Evolutionary conservation across 2,888 invertebrate genomes (phyloP).

Genomic region (Boloria selene): DNA sequence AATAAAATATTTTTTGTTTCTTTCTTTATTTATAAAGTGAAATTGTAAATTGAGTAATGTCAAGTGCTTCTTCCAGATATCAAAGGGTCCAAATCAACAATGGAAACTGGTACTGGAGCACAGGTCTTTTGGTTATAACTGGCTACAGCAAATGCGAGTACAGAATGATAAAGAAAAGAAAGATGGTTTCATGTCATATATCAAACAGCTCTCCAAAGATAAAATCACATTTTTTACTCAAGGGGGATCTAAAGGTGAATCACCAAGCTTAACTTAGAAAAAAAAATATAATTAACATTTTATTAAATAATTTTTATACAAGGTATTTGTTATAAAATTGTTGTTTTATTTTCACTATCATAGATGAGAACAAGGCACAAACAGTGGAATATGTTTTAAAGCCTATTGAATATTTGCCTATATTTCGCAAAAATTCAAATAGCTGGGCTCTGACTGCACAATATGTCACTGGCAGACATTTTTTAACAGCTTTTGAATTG

Average conservation of each 20-base stretch:
- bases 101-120: conserved; percentile 92
- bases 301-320: background rate
- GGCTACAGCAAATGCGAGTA: conserved; percentile 76
- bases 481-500: conserved; percentile 74
- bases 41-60: too few relatives aligned
- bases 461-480: conserved; percentile 77
- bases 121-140: conserved; percentile 87
- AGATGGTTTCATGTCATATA: conserved; percentile 77
- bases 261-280: too few relatives aligned
- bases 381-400: conserved; percentile 72
- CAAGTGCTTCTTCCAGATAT: conserved; percentile 82
- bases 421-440: conserved; percentile 69
- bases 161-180: conserved; percentile 71
- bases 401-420: conserved; percentile 69
- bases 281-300: background rate
- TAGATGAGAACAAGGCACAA: conserved; percentile 69
- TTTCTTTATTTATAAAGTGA: too few relatives aligned
- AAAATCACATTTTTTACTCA: conserved; percentile 76
- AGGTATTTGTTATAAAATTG: background rate
- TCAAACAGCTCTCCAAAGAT: conserved; percentile 76
- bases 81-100: conserved; percentile 87
- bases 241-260: conserved; percentile 70
- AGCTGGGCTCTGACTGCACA: conserved; percentile 76
- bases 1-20: too few relatives aligned
- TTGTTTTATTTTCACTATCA: conserved; percentile 1